Evolutionary conservation across 2,888 invertebrate genomes (phyloP), one percentile per base, ranked within the genome.

Genomic region (Caenorhabditis macrosperma): DNA sequence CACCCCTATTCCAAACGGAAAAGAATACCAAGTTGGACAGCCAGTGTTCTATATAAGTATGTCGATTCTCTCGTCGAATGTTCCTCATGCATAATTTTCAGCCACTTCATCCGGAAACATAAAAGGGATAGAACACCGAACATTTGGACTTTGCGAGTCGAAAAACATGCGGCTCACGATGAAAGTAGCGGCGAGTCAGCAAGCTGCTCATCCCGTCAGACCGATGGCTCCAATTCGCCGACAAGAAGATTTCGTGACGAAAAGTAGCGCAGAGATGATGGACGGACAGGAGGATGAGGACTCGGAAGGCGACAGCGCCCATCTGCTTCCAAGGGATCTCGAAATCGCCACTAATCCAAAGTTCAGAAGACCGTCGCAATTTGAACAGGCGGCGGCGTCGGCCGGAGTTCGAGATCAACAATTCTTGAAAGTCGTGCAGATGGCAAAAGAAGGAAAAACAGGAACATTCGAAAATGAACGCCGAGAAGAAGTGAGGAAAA

Each of bases 31-130:
- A 44, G 46, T 57, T n/a, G 81, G 81, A 44, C 67, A 72, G 26
- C 76, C 76, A 12, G 66, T 72, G 33, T 81, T 66, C 35, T 81
- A 77, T 61, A 72, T 81, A 12, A 81, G 80, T 80, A 46, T 60
- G 80, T 79, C 50, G 30, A 22, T 46, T 30, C 4, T 15, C 5
- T 6, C 24, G 30, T 30, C 28, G n/a, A n/a, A n/a, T 15, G 6
- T 4, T 15, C 35, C 4, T 1, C 12, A 54, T n/a, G 20, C 2
- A 20, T 20, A 22, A 26, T 35, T 74, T 79, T 59, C 64, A 80
- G 80, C 81, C 1, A 81, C 81, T 1, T 81, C 81, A 9, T 55
- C 55, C n/a, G 81, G 81, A 30, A 72, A 63, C 55, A 17, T 17
- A 2, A 61, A 57, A 9, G 76, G 81, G 46, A 55, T 77, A 12